A percentile compares a stretch with the other conserved stretches of the same genome.
These are phyloP conservation scores for Neosilurus hyrtlii DNA, from an alignment of 2,797 vertebrate species.

Conservation along the genomic window DNA sequence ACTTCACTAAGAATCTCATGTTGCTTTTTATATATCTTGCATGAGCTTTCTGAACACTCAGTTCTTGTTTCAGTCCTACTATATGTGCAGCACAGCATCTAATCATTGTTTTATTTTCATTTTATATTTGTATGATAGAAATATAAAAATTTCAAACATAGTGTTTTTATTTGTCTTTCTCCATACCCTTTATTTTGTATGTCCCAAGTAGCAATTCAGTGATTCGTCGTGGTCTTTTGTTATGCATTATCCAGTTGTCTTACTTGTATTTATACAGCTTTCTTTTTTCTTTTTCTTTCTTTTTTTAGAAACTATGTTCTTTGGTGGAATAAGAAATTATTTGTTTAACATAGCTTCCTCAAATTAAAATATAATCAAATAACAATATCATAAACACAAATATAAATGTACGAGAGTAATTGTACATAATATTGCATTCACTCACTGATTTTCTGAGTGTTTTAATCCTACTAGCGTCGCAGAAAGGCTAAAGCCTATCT, in stretches of 20 bases:
- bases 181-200: neutral
- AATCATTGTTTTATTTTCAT: neutral
- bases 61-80: neutral
- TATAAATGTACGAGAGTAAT: neutral
- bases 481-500: too few relatives aligned
- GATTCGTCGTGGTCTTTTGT: neutral
- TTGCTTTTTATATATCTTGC: conserved; percentile 33
- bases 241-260: neutral
- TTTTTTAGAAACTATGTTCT: neutral
- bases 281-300: too few relatives aligned
- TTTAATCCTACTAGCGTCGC: too few relatives aligned
- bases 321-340: neutral
- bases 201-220: neutral
- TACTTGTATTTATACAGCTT: neutral
- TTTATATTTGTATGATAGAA: neutral
- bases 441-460: too few relatives aligned
- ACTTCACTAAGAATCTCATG: neutral
- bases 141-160: neutral
- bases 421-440: neutral
- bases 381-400: neutral
- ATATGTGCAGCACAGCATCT: neutral
- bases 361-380: neutral
- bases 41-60: neutral
- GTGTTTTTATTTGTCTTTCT: neutral
- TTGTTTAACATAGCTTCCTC: too few relatives aligned